A percentile compares a stretch with the other conserved stretches of the same genome.
These are phyloP conservation scores for Diploscapter pachys DNA, from an alignment of 1,140 invertebrate species.

Conservation along the genomic window DNA sequence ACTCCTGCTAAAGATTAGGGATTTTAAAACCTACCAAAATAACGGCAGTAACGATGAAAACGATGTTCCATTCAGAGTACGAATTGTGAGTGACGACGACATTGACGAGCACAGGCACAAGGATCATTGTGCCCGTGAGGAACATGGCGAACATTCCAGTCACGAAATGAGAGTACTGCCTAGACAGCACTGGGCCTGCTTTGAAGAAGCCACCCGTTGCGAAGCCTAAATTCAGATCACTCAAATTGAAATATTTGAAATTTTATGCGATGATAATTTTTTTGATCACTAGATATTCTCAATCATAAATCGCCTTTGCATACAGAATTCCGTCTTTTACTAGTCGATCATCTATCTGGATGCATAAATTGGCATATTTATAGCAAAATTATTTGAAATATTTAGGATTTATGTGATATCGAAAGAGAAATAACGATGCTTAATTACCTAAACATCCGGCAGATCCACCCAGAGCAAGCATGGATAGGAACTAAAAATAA, in stretches of 20 bases:
- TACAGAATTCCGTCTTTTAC: no score
- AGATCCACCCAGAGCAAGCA: constrained; percentile 45
- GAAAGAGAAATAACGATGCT: no score
- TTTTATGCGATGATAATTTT: no score
- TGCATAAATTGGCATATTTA: no score
- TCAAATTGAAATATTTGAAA: no score
- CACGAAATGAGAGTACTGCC: constrained; percentile 56
- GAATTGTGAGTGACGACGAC: constrained; percentile 49
- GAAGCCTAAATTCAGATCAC: constrained; percentile 30
- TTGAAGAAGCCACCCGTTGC: constrained; percentile 58
- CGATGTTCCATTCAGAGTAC: constrained; percentile 49
- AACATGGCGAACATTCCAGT: constrained; percentile 53
- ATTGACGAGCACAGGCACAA: constrained; percentile 49
- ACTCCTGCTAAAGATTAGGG: background rate
- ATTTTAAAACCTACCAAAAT: constrained; percentile 29
- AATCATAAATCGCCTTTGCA: no score
- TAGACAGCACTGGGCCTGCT: constrained; percentile 52
- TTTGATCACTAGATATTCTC: no score
- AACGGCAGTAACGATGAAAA: constrained; percentile 46
- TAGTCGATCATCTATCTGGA: no score
- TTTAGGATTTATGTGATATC: no score
- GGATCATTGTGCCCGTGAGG: constrained; percentile 53
- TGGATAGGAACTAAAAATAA: constrained; percentile 39
- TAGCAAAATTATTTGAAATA: no score
- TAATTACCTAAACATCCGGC: constrained; percentile 41